Base-by-base conservation (phyloP, 2,888 invertebrate genomes). In the Shargacucullia verbasci region DNA sequence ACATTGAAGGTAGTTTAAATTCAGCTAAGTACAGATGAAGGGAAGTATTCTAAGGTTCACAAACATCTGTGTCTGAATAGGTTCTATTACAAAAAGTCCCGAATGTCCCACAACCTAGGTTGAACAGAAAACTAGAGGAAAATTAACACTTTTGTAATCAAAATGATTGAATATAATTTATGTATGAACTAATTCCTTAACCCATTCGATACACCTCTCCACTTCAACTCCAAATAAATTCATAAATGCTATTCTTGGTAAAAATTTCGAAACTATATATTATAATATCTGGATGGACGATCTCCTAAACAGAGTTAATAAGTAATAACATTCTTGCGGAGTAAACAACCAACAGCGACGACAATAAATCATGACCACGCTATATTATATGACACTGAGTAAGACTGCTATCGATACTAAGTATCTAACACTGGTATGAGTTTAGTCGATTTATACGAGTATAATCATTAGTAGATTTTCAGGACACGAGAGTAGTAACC, bases 241-340 rank as follows among this genome's bases (percentile, higher is more conserved):
- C 40, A 41, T 53, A 65, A 66, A 53, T 66, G 59, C 66, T 70
- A 43, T 39, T 66, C 40, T 52, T 58, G 10, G 25, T 33, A 62
- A 37, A 25, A 13, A 27, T 40, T 34, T 59, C 40, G n/a, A 71
- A 31, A 59, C 48, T 46, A 64, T 59, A 7, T 20, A 50, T 43
- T 25, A 31, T 67, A 61, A 56, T 73, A 69, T 70, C 55, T 33
- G 49, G 43, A 39, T 48, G 41, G 29, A 46, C 33, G 40, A 40
- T 25, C 10, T n/a, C n/a, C n/a, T 20, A n/a, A n/a, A 39, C 14
- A 0, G 35, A 52, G 27, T 31, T 37, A 13, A 37, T 37, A 33
- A 34, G 14, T 35, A 41, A 43, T 15, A 56, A 54, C 44, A 46
- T 34, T 41, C n/a, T n/a, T 27, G 31, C 46, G 50, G 44, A 50